Percentiles rank a stretch among this genome's conserved stretches.
These are phyloP conservation scores for Istiophorus platypterus DNA, from an alignment of 2,113 vertebrate species.

Conservation along the genomic window DNA sequence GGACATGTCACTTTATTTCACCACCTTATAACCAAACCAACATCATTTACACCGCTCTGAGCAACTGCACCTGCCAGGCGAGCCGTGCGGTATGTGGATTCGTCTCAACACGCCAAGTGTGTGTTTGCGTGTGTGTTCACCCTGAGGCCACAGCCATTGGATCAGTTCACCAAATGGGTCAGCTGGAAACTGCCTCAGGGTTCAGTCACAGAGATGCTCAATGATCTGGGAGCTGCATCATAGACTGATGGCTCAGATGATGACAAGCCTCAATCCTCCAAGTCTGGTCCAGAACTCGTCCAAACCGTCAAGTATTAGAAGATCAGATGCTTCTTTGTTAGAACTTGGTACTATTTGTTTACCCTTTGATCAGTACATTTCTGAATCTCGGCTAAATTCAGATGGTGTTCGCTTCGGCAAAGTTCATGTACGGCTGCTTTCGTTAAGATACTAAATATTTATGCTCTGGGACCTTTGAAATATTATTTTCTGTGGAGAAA, in stretches of 20 bases:
- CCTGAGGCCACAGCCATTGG: constrained; percentile 17
- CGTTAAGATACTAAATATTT: background rate
- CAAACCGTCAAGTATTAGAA: too few relatives aligned
- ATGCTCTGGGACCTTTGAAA: too few relatives aligned
- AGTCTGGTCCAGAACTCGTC: too few relatives aligned
- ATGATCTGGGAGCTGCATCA: background rate
- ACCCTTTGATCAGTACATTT: too few relatives aligned
- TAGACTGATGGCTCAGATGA: background rate
- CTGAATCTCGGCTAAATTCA: too few relatives aligned
- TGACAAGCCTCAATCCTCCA: background rate
- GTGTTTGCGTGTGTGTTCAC: background rate
- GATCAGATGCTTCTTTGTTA: too few relatives aligned
- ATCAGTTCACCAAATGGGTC: background rate
- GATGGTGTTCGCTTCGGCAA: background rate
- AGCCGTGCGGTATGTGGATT: constrained; percentile 29
- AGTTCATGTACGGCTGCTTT: background rate
- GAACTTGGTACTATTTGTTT: too few relatives aligned
- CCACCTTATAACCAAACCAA: background rate
- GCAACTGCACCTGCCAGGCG: constrained; percentile 48
- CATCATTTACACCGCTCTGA: background rate
- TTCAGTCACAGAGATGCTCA: background rate
- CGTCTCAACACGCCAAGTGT: constrained; percentile 58
- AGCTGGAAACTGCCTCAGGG: background rate
- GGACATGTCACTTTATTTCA: background rate
- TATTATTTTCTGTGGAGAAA: too few relatives aligned